A percentile compares a stretch with the other conserved stretches of the same genome.
Conservation (phyloP, 2,797 vertebrate genomes). For the Sebastes iracundus region DNA sequence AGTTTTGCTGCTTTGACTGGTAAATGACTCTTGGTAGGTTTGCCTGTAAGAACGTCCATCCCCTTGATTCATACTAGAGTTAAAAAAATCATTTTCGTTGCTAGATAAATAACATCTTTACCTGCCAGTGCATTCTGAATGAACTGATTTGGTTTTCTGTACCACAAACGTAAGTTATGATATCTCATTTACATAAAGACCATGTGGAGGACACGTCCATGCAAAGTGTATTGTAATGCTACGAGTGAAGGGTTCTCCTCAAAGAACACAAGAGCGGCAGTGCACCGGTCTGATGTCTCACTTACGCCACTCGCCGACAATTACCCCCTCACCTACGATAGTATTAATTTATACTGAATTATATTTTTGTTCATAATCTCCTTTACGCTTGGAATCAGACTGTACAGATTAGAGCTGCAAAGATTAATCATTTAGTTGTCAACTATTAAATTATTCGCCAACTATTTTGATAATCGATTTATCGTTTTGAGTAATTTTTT, state of each 20-base stretch:
- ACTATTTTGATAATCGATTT: too few species aligned
- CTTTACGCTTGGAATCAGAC: neutral
- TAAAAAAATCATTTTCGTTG: neutral
- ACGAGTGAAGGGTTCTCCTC: neutral
- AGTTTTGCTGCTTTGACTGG: constrained; percentile 32
- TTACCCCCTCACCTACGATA: neutral
- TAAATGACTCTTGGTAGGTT: constrained; percentile 15
- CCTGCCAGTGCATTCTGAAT: neutral
- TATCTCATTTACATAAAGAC: constrained; percentile 10
- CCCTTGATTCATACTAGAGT: neutral
- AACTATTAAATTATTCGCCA: too few species aligned
- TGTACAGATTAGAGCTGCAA: too few species aligned
- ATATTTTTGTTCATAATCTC: neutral
- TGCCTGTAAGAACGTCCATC: neutral
- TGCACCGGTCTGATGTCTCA: neutral
- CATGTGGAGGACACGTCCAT: neutral
- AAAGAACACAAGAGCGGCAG: neutral
- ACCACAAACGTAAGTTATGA: neutral
- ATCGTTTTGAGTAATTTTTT: too few species aligned
- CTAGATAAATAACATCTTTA: neutral
- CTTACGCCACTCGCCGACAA: neutral
- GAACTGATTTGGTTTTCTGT: constrained; percentile 9
- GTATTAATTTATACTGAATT: neutral
- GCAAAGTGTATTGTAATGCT: constrained; percentile 11
- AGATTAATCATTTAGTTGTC: too few species aligned